These are phyloP conservation scores for Eutolmus rufibarbis DNA, from an alignment of 2,888 invertebrate species.

Conservation along the genomic window DNA sequence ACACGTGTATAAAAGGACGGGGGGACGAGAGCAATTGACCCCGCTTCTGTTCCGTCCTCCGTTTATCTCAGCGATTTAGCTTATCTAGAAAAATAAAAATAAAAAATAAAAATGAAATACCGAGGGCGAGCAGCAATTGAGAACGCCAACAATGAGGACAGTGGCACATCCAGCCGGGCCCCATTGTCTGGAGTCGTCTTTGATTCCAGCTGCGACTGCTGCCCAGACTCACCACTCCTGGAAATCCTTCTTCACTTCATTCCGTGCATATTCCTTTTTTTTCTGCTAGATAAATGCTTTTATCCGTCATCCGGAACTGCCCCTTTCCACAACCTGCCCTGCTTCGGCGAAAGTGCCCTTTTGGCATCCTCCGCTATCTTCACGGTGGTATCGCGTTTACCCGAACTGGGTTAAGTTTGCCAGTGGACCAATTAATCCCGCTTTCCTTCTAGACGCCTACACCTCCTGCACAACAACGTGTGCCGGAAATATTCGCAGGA, in stretches of 20 bases:
- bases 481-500: not conserved
- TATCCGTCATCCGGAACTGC: not conserved
- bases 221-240: not conserved
- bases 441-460: not conserved
- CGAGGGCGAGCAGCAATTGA: not conserved
- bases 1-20: not conserved
- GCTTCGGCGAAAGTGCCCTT: not conserved
- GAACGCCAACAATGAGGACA: slow-evolving; percentile 1
- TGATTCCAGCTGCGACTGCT: not conserved
- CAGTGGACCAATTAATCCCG: not conserved
- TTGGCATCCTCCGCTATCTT: not conserved
- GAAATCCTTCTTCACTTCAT: not conserved
- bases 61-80: not conserved
- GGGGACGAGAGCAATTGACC: not conserved
- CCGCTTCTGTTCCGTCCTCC: not conserved
- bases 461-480: not conserved
- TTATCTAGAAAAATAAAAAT: not conserved
- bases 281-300: not conserved
- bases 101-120: not conserved
- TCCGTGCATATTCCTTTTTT: not conserved
- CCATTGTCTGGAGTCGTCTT: slow-evolving; percentile 1
- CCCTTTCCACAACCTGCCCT: not conserved
- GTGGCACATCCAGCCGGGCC: not conserved
- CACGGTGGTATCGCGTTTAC: not conserved
- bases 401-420: not conserved